Evolutionary conservation across 2,113 vertebrate genomes (phyloP), one percentile per base, ranked within the genome.

Genomic region (Festucalex cinctus): DNA sequence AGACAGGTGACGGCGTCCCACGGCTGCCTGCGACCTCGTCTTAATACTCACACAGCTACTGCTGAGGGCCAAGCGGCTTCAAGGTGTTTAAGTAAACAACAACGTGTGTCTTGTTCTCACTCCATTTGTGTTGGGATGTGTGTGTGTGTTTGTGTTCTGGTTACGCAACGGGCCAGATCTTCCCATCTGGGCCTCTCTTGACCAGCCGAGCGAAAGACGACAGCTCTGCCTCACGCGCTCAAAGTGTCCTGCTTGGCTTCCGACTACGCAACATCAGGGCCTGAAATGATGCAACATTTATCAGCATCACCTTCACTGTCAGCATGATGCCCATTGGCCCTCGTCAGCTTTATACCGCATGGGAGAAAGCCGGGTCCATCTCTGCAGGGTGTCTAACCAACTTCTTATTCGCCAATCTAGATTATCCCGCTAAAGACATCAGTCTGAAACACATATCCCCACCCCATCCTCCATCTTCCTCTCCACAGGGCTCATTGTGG

Each of bases 161-260:
- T 91, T 92, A 88, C 73, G 83, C 88, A 92, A 90, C 79, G 66
- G 88, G 80, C 89, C 85, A 86, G 83, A 83, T 87, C 85, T 89
- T 87, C 83, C 88, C 89, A 90, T 91, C 89, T 90, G 89, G 76
- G 87, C 78, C 69, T 82, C 76, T 88, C 78, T 67, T 79, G 83
- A 84, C 84, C 86, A 84, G 62, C 77, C 83, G 83, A 87, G 87
- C 80, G 83, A 83, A 78, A 91, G 83, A 85, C 79, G 80, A 82
- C 84, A 90, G 78, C 82, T 86, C 83, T 78, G 81, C 80, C 80
- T 85, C 74, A 74, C 81, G 72, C 75, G 76, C 83, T 77, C 66
- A 57, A 57, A 57, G 54, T 32, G 54, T 57, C 54, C 7, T 57
- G 14, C 54, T 57, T 3, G 54, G 12, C 26, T 57, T 28, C 26